Base-by-base conservation (phyloP, 2,113 vertebrate species). In the Chrysochloris asiatica region DNA sequence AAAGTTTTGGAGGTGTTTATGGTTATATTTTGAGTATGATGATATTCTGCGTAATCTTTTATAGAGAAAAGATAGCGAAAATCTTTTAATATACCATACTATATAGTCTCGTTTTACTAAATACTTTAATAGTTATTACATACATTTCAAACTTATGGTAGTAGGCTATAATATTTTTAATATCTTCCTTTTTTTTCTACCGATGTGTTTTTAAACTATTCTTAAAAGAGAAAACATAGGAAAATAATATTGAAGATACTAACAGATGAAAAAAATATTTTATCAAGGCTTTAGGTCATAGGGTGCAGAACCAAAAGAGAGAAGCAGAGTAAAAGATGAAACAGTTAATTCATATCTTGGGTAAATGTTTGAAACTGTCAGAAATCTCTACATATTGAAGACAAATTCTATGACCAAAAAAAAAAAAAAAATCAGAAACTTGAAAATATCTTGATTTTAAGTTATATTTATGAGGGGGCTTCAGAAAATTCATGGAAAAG, bases 71-170 rank as follows among this genome's bases (percentile, higher is more conserved):
- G n/a, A n/a, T n/a, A n/a, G n/a, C n/a, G n/a, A n/a, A n/a, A n/a
- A n/a, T n/a, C n/a, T n/a, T n/a, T n/a, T n/a, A n/a, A n/a, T n/a
- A n/a, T n/a, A n/a, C n/a, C n/a, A n/a, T 83, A 83, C 21, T 75
- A 76, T 54, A 83, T 56, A 63, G 14, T 61, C 59, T 45, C 67
- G 7, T 52, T 41, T 33, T 43, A 75, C 73, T 88, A 82, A 78
- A 59, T 59, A 56, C 1, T 83, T 56, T 79, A 86, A 65, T 38
- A 75, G 22, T n/a, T 90, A 88, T 1, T 41, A 45, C 22, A 16
- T 78, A 45, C 72, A 89, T 77, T 69, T 92, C 71, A 83, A 81
- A 71, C 30, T n/a, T n/a, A n/a, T n/a, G n/a, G n/a, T 79, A 69
- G 54, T 59, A 83, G 50, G 65, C 9, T 63, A 38, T 33, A 77